Base-by-base conservation (phyloP, 2,797 vertebrate species). In the Simalia tracyae region DNA sequence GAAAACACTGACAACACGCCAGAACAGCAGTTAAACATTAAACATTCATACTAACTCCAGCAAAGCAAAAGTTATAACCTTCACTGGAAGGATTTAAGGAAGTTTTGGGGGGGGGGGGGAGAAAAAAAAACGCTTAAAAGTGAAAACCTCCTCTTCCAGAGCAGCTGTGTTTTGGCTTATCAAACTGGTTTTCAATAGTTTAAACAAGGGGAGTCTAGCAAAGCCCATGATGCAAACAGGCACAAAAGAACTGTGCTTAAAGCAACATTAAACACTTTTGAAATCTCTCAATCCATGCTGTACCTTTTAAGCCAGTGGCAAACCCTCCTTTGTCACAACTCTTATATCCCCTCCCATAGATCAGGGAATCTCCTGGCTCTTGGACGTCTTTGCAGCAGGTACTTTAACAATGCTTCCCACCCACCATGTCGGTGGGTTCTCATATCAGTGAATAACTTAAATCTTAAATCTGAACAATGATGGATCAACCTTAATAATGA, bases 11-110 rank as follows among this genome's bases (percentile, higher is more conserved):
- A 89, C 92, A 84, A 19, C 19, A 31, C 17, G 68, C 92, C 92
- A 92, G 64, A 90, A 90, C 89, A 90, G 86, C 92, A 92, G 92
- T 92, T 92, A 84, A 90, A 92, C 86, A 92, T 92, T 92, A 92
- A 92, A 90, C 92, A 90, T 90, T 66, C 85, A 90, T 92, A 26
- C 60, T 31, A 66, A n/a, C 68, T 72, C 89, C 85, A 87, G 68
- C 54, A 84, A 90, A 87, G 68, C 68, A 90, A 86, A 60, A 87
- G 92, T 90, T 90, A 84, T 84, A 90, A 68, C 90, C 92, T 84
- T 72, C 92, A 90, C 42, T 64, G 89, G 85, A 68, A 90, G 15
- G 31, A 87, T 36, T 26, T 42, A 72, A 59, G 86, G 60, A 84
- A 56, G 42, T 89, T 89, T 31, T 31, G 57, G 64, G 3, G 1